Base-by-base conservation (phyloP, 2,797 vertebrate genomes). In the Mus minutoides region DNA sequence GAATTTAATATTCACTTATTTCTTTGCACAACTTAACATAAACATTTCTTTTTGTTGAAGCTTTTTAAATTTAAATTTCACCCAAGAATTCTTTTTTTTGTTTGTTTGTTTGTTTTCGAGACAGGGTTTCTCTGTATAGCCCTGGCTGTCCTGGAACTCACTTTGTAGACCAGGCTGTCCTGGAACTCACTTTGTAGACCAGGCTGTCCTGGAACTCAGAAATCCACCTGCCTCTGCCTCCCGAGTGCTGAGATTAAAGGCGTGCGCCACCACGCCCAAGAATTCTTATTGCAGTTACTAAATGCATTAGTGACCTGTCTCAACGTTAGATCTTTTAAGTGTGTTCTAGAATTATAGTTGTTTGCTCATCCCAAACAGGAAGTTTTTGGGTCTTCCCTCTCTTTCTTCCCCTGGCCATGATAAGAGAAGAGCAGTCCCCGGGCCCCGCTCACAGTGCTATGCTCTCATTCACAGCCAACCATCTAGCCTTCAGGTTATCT, bases 11-110 rank as follows among this genome's bases (percentile, higher is more conserved):
- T 58, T 91, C 60, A 76, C 24, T 83, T 88, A 75, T 12, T 67
- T 64, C 58, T 76, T 69, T 71, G 26, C 49, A 90, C 12, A 91
- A 75, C 26, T 43, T 89, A 4, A 7, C 43, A 67, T 13, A 82
- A 34, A 54, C 9, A 88, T 89, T 9, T 2, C 0, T 49, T 86
- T 95, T 78, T 83, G 34, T 46, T 95, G n/a, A 40, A 82, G 16
- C 89, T 86, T 92, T 90, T 90, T 43, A 94, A 86, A 90, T 83
- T 86, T 90, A 92, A 79, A 84, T 88, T 96, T 83, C n/a, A 95
- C 26, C 46, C 64, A n/a, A n/a, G n/a, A n/a, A n/a, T n/a, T n/a
- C n/a, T n/a, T 46, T 46, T 46, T 46, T 1, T 46, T 46, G 6
- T 46, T 46, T 46, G 7, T 46, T 46, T 46, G 1, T 46, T 46